Percentiles rank a stretch among this genome's conserved stretches.
phyloP scores from a whole-genome alignment of 2,797 vertebrate genomes.

The Xyrichtys novacula region DNA sequence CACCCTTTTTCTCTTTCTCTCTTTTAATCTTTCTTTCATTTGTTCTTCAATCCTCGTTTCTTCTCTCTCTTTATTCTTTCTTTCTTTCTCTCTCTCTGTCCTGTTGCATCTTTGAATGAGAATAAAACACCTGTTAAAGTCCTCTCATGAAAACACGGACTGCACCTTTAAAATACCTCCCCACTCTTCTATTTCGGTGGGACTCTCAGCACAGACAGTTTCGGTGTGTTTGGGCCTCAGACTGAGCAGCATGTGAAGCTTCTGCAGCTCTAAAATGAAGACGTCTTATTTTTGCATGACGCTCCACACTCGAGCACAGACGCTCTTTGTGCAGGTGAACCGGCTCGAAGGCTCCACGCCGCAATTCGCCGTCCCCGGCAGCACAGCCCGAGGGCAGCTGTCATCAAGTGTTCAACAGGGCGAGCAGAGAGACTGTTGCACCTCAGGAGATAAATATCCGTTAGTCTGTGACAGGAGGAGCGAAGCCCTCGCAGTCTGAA shows the following conservation, averaged over 20 bases:
- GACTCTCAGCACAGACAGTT: neutral
- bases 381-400: conserved; percentile 45
- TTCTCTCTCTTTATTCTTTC: conserved; percentile 1
- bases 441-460: conserved; percentile 50
- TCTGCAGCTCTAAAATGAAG: neutral
- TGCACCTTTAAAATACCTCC: too few relatives aligned
- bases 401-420: conserved; percentile 41
- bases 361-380: conserved; percentile 24
- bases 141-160: too few relatives aligned
- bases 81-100: neutral
- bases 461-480: conserved; percentile 20
- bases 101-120: neutral
- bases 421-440: conserved; percentile 48
- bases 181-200: too few relatives aligned
- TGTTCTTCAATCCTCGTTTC: neutral
- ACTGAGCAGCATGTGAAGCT: neutral
- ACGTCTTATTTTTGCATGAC: conserved; percentile 6
- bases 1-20: conserved; percentile 35
- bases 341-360: conserved; percentile 1
- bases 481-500: neutral
- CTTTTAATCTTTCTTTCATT: conserved; percentile 7
- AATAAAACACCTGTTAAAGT: conserved; percentile 10
- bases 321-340: conserved; percentile 30
- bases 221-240: neutral
- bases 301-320: neutral